Conservation (phyloP, 2,888 invertebrate genomes). For the Drosophila longiperda region DNA sequence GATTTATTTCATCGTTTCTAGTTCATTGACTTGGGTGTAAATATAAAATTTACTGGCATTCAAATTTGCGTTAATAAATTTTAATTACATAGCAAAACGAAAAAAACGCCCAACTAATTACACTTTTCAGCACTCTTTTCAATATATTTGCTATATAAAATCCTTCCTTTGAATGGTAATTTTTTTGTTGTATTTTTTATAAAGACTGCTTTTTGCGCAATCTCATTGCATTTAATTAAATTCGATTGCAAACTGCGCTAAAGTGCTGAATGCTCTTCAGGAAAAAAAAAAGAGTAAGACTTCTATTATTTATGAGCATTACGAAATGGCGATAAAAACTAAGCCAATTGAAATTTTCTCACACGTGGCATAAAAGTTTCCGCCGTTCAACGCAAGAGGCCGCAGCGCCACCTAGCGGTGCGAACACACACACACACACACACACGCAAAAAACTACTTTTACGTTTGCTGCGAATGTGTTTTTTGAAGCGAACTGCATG, state of each 20-base stretch:
- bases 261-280: neutral
- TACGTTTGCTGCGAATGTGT: slow-evolving; percentile 26
- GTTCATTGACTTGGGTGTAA: slow-evolving; percentile 5
- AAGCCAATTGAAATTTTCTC: slow-evolving; percentile 71
- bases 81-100: slow-evolving; percentile 27
- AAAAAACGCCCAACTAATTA: neutral
- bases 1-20: neutral
- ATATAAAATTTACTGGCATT: slow-evolving; percentile 2
- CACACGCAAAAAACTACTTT: slow-evolving; percentile 42
- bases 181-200: slow-evolving; percentile 13
- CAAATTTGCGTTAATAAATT: slow-evolving; percentile 35
- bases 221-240: slow-evolving; percentile 47
- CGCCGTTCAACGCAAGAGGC: slow-evolving; percentile 27
- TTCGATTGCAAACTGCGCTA: slow-evolving; percentile 27
- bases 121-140: neutral
- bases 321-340: slow-evolving; percentile 45
- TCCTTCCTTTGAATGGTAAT: slow-evolving; percentile 19
- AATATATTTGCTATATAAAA: slow-evolving; percentile 33
- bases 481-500: slow-evolving; percentile 41
- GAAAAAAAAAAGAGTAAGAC: slow-evolving; percentile 1
- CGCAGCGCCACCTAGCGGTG: slow-evolving; percentile 51
- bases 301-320: slow-evolving; percentile 54
- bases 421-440: neutral
- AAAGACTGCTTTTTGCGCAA: slow-evolving; percentile 5
- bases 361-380: slow-evolving; percentile 57